Percentiles rank a stretch among this genome's conserved stretches.
phyloP scores from a whole-genome alignment of 2,888 invertebrate genomes.

The Achlya flavicornis region DNA sequence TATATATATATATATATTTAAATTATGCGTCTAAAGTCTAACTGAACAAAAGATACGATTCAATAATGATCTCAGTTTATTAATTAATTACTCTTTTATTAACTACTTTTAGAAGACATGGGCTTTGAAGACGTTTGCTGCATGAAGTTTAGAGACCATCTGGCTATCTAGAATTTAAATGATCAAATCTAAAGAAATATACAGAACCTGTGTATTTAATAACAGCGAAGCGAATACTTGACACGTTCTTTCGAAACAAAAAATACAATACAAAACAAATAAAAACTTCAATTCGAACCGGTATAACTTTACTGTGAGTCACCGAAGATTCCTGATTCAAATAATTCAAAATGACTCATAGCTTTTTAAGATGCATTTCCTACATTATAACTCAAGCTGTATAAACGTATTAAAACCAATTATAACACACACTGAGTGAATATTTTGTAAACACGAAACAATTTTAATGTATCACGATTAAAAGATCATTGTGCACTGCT shows the following conservation, averaged over 20 bases:
- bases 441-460: slow-evolving; percentile 7
- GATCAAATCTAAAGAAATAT: neutral
- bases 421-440: slow-evolving; percentile 2
- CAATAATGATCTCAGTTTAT: too few species aligned
- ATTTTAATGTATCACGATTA: neutral
- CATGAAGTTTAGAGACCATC: too few species aligned
- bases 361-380: slow-evolving; percentile 1
- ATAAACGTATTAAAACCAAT: neutral
- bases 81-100: too few species aligned
- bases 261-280: neutral
- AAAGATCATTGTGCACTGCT: neutral
- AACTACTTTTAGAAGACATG: too few species aligned
- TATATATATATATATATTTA: too few species aligned
- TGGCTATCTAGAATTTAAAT: too few species aligned
- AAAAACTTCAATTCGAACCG: neutral
- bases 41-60: too few species aligned
- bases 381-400: neutral
- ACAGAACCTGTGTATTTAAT: slow-evolving; percentile 4
- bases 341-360: neutral
- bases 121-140: too few species aligned
- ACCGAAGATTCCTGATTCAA: neutral
- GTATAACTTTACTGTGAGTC: neutral
- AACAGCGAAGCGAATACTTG: slow-evolving; percentile 1
- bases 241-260: neutral
- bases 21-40: too few species aligned